Conservation (phyloP, 2,888 invertebrate genomes). For the Dione vanillae region DNA sequence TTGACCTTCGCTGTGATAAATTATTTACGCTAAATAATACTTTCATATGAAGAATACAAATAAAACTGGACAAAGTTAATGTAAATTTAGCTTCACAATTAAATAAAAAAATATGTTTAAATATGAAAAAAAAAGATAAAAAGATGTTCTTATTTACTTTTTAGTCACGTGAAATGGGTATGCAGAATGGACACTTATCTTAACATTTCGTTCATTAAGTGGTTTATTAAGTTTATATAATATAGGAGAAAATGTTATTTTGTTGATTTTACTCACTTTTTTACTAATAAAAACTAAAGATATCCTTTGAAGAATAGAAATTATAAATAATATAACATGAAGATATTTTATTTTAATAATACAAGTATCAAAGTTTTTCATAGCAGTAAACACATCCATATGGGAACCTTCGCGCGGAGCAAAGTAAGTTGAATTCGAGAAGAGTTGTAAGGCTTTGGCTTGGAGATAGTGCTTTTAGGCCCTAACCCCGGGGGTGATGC, state of each 20-base stretch:
- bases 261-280: no score
- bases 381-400: slow-evolving; percentile 60
- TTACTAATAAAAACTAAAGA: no score
- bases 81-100: no score
- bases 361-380: slow-evolving; percentile 60
- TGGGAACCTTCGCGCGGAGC: slow-evolving; percentile 76
- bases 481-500: slow-evolving; percentile 84
- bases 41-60: no score
- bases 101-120: no score
- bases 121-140: slow-evolving; percentile 30
- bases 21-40: no score
- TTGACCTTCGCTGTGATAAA: no score
- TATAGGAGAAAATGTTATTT: no score
- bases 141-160: slow-evolving; percentile 17
- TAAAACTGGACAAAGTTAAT: no score
- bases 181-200: slow-evolving; percentile 73
- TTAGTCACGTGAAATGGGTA: slow-evolving; percentile 57
- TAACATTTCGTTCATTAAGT: slow-evolving; percentile 80
- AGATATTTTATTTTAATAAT: not conserved
- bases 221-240: slow-evolving; percentile 63
- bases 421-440: slow-evolving; percentile 85
- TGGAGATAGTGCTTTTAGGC: slow-evolving; percentile 85
- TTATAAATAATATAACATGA: no score
- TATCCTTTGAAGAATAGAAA: no score
- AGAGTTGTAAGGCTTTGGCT: slow-evolving; percentile 85